Evolutionary conservation across 2,888 invertebrate genomes (phyloP), one percentile per base, ranked within the genome.

Genomic region (Autographa pulchrina): DNA sequence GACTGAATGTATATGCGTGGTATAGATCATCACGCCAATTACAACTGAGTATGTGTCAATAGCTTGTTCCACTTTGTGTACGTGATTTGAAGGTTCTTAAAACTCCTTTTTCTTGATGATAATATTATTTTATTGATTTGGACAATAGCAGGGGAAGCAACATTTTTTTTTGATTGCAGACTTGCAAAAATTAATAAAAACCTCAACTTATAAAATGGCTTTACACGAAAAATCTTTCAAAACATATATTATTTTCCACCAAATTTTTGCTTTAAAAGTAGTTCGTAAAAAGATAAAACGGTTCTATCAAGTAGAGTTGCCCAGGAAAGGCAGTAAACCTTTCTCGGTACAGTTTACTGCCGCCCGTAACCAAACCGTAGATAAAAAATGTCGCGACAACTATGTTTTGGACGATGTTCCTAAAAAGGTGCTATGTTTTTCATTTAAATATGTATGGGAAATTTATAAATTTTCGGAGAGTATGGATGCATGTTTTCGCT

Each of bases 331-430:
- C 8, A 66, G 60, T 80, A 70, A 75, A 78, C 76, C 35, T 65
- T 25, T 43, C 70, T 43, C 0, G 64, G 18, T 62, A 20, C 59
- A 41, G 68, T 77, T 79, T 77, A 79, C 68, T 62, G 61, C 70
- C 14, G 18, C 65, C 75, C 80, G 80, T 80, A 71, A 66, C 80
- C 58, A 66, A 75, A 71, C 70, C 61, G 61, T 32, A 80, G 58
- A 75, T 78, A 78, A 79, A 77, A 78, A 71, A 66, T 68, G 70
- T 65, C 63, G 16, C 60, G 32, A n/a, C 6, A 25, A 52, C 56
- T 65, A 68, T 20, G 52, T 77, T 75, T 59, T 62, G 32, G 9
- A 16, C 18, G 35, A 71, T 56, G 75, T 62, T 7, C 58, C 25
- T 32, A 32, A 62, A 41, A 60, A 16, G 43, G 18, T n/a, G 65